Evolutionary conservation across 2,888 invertebrate species (phyloP).

Genomic region (Protophormia terraenovae): DNA sequence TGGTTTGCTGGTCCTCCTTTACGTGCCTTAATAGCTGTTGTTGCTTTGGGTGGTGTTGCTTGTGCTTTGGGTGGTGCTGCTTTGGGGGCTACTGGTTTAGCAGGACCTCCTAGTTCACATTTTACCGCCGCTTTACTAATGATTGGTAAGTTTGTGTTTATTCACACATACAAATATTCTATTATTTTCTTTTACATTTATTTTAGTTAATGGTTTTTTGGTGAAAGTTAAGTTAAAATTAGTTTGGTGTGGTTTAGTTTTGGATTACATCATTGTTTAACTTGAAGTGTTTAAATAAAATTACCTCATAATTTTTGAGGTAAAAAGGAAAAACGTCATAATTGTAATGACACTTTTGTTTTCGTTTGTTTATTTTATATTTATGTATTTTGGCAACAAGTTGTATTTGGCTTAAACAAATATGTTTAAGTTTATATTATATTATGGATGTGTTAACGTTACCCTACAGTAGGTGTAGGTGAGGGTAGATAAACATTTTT

Average conservation of each 20-base stretch:
- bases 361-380: background rate
- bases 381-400: background rate
- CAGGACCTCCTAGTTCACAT: constrained; percentile 81
- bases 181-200: background rate
- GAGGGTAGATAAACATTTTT: background rate
- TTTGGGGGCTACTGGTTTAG: constrained; percentile 80
- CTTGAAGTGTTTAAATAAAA: background rate
- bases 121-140: constrained; percentile 81
- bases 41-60: constrained; percentile 81
- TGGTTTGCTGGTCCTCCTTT: constrained; percentile 82
- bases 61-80: constrained; percentile 81
- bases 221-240: constrained; percentile 2
- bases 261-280: constrained; percentile 10
- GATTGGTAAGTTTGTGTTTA: constrained; percentile 78
- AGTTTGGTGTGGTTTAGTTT: background rate
- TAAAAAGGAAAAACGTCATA: constrained; percentile 1
- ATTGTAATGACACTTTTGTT: constrained; percentile 7
- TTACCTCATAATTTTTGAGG: constrained; percentile 10
- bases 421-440: background rate
- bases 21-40: constrained; percentile 81
- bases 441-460: background rate
- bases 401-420: background rate
- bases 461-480: background rate
- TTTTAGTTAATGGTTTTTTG: background rate
- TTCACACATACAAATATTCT: background rate